Percentiles rank a stretch among this genome's conserved stretches.
phyloP scores from a whole-genome alignment of 2,888 invertebrate genomes.

The Cryptosula pallasiana region DNA sequence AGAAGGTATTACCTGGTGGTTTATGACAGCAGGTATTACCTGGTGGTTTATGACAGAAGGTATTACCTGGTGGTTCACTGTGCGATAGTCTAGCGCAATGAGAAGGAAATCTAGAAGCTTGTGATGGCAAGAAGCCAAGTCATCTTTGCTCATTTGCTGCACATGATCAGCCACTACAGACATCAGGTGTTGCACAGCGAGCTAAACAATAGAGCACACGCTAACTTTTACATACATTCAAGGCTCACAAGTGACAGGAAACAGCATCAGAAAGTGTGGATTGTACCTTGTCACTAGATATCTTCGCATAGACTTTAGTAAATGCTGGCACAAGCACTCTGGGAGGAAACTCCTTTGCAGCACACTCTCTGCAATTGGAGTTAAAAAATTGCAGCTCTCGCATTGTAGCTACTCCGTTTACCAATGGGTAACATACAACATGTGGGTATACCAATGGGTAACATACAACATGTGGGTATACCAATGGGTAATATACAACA shows the following conservation, averaged over 20 bases:
- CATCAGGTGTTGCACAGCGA: constrained; percentile 60
- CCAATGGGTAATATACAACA: too few relatives aligned
- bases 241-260: neutral
- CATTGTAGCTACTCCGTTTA: too few relatives aligned
- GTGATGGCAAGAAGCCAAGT: constrained; percentile 64
- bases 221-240: neutral
- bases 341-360: constrained; percentile 59
- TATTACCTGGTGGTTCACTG: too few relatives aligned
- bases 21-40: too few relatives aligned
- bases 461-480: too few relatives aligned
- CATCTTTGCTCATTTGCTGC: constrained; percentile 60
- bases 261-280: neutral
- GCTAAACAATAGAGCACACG: constrained; percentile 24
- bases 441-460: too few relatives aligned
- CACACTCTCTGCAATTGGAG: constrained; percentile 38
- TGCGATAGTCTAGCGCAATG: constrained; percentile 52
- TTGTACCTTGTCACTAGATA: constrained; percentile 58
- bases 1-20: too few relatives aligned
- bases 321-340: constrained; percentile 73
- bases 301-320: constrained; percentile 61
- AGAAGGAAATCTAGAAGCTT: constrained; percentile 72
- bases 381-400: too few relatives aligned
- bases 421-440: too few relatives aligned
- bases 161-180: constrained; percentile 70
- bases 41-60: too few relatives aligned